A percentile compares a stretch with the other conserved stretches of the same genome.
phyloP scores from a whole-genome alignment of 2,797 vertebrate species.

The Micrastur ruficollis region DNA sequence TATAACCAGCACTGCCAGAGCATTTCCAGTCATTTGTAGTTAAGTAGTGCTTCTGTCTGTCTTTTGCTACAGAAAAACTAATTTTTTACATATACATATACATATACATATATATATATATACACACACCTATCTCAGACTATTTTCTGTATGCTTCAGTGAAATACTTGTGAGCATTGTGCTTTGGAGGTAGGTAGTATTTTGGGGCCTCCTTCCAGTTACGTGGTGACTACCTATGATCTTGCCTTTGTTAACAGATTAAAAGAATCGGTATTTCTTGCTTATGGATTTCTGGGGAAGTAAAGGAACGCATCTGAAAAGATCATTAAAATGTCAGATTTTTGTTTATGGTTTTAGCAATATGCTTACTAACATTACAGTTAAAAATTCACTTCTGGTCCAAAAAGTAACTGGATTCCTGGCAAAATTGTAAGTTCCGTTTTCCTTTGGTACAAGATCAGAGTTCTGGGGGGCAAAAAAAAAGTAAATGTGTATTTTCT shows the following conservation, averaged over 20 bases:
- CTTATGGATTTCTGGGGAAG: neutral
- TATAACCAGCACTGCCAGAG: neutral
- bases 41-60: neutral
- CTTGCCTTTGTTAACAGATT: neutral
- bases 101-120: no score
- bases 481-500: neutral
- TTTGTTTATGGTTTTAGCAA: neutral
- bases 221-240: neutral
- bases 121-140: neutral
- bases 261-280: neutral
- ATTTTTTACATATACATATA: neutral
- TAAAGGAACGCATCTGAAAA: neutral
- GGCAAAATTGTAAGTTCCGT: neutral
- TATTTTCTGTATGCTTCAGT: neutral
- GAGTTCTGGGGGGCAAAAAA: neutral
- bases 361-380: neutral
- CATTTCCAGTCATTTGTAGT: neutral
- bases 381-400: neutral
- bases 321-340: neutral
- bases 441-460: neutral
- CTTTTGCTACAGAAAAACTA: neutral
- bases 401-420: neutral
- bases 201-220: neutral
- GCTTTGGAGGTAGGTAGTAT: neutral
- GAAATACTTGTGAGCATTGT: neutral